A percentile compares a stretch with the other conserved stretches of the same genome.
Conservation (phyloP, 2,113 vertebrate genomes). For the Hyperopisus bebe region DNA sequence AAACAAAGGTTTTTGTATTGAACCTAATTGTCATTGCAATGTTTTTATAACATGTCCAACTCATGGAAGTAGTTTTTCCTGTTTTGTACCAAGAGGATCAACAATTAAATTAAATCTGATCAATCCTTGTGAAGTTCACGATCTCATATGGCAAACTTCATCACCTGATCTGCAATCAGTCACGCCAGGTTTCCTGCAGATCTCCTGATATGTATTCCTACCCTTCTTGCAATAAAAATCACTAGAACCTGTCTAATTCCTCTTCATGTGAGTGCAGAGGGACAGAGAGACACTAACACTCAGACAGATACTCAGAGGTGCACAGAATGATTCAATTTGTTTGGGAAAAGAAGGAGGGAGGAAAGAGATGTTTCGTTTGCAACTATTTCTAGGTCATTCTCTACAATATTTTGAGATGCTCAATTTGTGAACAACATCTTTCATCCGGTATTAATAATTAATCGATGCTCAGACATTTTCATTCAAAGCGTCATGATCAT, state of each 20-base stretch:
- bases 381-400: neutral
- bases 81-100: neutral
- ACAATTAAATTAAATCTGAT: neutral
- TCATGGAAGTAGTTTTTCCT: neutral
- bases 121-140: neutral
- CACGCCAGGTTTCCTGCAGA: neutral
- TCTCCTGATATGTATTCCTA: neutral
- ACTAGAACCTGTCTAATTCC: neutral
- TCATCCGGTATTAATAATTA: neutral
- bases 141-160: neutral
- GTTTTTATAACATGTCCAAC: neutral
- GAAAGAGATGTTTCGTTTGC: neutral
- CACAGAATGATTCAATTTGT: neutral
- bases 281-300: neutral
- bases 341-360: neutral
- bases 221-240: neutral
- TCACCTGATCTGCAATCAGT: neutral
- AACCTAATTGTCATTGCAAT: neutral
- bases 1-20: neutral
- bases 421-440: neutral
- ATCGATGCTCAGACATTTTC: neutral
- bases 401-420: neutral
- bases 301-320: neutral
- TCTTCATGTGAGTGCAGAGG: neutral
- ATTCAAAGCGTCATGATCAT: neutral